Conservation (phyloP, 2,888 invertebrate genomes). For the Polydrusus cervinus region DNA sequence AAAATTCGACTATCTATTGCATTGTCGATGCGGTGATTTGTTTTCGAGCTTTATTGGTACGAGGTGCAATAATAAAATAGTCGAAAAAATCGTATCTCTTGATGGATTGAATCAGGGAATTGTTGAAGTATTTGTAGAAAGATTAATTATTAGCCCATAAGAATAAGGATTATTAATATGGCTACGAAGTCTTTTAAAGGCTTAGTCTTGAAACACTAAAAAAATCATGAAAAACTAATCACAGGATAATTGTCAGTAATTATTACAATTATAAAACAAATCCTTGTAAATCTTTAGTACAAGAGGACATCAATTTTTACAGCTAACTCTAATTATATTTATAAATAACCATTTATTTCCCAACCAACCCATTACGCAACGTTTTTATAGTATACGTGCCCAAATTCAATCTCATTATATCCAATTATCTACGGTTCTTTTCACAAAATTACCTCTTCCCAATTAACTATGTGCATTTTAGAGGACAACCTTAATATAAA, state of each 20-base stretch:
- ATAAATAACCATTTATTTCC: constrained; percentile 37
- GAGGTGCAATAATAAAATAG: too few relatives aligned
- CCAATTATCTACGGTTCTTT: constrained; percentile 48
- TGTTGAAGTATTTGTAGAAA: too few relatives aligned
- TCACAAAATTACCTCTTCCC: constrained; percentile 39
- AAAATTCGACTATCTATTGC: constrained; percentile 45
- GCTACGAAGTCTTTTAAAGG: too few relatives aligned
- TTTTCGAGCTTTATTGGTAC: constrained; percentile 12
- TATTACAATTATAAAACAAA: not conserved
- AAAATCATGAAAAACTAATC: too few relatives aligned
- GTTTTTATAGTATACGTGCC: constrained; percentile 45
- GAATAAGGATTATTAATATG: too few relatives aligned
- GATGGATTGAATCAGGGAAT: too few relatives aligned
- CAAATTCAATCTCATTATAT: constrained; percentile 37
- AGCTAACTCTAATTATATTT: constrained; percentile 18
- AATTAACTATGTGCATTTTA: constrained; percentile 9
- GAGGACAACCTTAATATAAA: constrained; percentile 8
- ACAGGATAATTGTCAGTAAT: too few relatives aligned
- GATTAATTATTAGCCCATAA: too few relatives aligned
- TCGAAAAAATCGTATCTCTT: too few relatives aligned
- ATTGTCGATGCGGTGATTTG: constrained; percentile 36
- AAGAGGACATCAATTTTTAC: not conserved
- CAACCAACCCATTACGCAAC: constrained; percentile 35
- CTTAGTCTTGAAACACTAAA: too few relatives aligned
- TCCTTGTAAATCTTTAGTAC: not conserved